Evolutionary conservation across 2,888 invertebrate species (phyloP), one percentile per base, ranked within the genome.

Genomic region (Meloe dianella): DNA sequence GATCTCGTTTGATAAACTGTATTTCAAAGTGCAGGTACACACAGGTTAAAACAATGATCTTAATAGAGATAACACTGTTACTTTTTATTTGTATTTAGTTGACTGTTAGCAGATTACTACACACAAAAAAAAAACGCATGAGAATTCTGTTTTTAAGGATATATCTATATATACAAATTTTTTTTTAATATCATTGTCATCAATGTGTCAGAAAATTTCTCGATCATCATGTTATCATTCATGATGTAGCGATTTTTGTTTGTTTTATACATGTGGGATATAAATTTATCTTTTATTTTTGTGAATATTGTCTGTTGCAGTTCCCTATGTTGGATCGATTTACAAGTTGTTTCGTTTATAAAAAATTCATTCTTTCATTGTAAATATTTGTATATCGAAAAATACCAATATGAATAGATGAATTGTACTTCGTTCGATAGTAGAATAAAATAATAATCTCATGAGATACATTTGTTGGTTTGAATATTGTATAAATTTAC

Each of bases 361-460:
- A 51, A 51, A 51, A 51, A 51, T 54, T 27, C 54, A 54, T 54
- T n/a, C 7, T 54, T 27, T 6, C 1, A n/a, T 7, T 27, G 27
- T 27, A 24, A 54, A 54, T 54, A 54, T 54, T 54, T 54, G 27
- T 54, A n/a, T 27, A 54, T 54, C 14, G 24, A 54, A 54, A 54
- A 27, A 54, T 27, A 54, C 54, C 54, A 27, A 54, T 27, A 54
- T 54, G 27, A 54, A 54, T 54, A 54, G 14, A 54, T 24, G 54
- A 54, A 54, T 54, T 24, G 6, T 27, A 24, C 27, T 22, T 27
- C 12, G 24, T 12, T 24, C 24, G 14, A 14, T 54, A 14, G 54
- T 14, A 54, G 12, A 27, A 54, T 54, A 54, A 54, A 54, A 54
- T 27, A 54, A 54, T 54, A 54, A 27, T 27, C 54, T n/a, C 54